These are phyloP conservation scores for Stegostoma tigrinum DNA, from an alignment of 2,113 vertebrate species.

Conservation along the genomic window DNA sequence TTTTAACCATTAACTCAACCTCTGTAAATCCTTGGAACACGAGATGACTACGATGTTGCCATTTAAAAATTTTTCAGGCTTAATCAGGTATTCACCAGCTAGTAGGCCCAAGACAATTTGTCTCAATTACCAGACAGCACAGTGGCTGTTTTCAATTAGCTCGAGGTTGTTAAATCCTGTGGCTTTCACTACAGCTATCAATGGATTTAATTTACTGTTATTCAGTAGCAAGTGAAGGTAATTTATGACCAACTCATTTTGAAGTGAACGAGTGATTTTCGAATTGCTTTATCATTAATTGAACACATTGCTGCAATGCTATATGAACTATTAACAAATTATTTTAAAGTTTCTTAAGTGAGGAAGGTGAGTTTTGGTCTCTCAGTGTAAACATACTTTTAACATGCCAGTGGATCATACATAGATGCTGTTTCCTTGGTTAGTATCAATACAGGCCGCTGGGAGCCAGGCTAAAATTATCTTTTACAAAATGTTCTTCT, in stretches of 20 bases:
- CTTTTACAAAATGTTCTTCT: too few species aligned
- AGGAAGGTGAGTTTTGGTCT: neutral
- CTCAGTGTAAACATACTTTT: too few species aligned
- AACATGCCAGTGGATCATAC: too few species aligned
- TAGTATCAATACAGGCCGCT: too few species aligned
- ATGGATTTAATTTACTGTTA: constrained; percentile 24
- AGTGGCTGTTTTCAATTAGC: constrained; percentile 32
- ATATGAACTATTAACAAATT: neutral
- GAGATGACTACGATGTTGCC: neutral
- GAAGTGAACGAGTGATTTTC: neutral
- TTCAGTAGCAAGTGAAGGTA: constrained; percentile 20
- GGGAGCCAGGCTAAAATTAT: too few species aligned
- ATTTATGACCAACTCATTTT: constrained; percentile 30
- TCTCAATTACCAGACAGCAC: constrained; percentile 30
- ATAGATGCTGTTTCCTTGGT: too few species aligned
- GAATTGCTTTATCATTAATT: constrained; percentile 12
- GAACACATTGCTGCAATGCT: neutral
- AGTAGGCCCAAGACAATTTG: neutral
- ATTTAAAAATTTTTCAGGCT: neutral
- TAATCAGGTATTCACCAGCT: neutral
- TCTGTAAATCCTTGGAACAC: neutral
- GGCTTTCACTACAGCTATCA: neutral
- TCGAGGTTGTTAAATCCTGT: neutral
- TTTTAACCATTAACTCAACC: neutral
- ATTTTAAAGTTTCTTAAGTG: neutral